Base-by-base conservation (phyloP, 2,888 invertebrate species). In the Monopis laevigella region DNA sequence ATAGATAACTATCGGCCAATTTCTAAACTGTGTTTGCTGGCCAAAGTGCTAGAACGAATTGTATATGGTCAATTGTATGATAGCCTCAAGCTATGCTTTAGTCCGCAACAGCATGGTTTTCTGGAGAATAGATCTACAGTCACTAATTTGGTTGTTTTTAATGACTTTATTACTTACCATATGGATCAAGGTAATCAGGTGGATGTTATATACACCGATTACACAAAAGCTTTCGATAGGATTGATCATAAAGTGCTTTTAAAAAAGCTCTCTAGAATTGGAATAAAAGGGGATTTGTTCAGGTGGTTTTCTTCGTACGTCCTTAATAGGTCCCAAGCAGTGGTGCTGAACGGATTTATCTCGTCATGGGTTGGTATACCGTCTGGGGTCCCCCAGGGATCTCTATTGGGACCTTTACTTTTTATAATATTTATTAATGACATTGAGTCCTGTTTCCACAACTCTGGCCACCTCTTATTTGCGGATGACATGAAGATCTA, bases 151-250 rank as follows among this genome's bases (percentile, higher is more conserved):
- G 13, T 48, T 4, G 27, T 17, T 10, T 51, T 44, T 26, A 44
- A 43, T 1, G 38, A 32, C 11, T 40, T 28, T 28, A 3, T 42
- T 11, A 17, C 19, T 2, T 16, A 35, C 1, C 42, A 34, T 1
- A 11, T 50, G 2, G 48, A 42, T 10, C 14, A 2, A 7, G 13
- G 29, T 14, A 3, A 14, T 11, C 39, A 43, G 17, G 41, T 48
- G 1, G 45, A 48, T 27, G 34, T 43, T 7, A 41, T 46, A 2
- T 48, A 49, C 29, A 48, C 46, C 6, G 48, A 50, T 19, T 48
- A 48, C 14, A 35, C 28, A 6, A 48, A 48, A 16, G 50, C 48
- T 2, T 50, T 47, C 39, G 48, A 48, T 26, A 43, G 29, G 29
- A 39, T 45, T 1, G 40, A 44, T 24, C 41, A 45, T 8, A 7